Evolutionary conservation across 2,113 vertebrate species (phyloP).

Genomic region (Dipodomys stephensi): DNA sequence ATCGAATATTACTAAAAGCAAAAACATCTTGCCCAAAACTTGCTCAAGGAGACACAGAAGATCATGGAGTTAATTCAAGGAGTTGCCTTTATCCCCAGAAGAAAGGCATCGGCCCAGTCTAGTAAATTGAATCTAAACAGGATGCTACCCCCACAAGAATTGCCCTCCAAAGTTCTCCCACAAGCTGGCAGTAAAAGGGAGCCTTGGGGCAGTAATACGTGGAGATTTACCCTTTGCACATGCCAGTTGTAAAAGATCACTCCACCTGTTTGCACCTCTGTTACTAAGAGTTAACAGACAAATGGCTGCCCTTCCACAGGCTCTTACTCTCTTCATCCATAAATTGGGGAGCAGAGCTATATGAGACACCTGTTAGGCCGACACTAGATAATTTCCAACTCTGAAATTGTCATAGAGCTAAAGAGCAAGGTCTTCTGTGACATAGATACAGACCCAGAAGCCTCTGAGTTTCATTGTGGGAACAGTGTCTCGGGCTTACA

Average conservation of each 20-base stretch:
- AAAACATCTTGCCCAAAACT: background rate
- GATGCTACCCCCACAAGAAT: background rate
- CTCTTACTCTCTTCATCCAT: background rate
- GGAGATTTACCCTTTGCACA: background rate
- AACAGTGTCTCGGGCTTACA: background rate
- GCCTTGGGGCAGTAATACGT: background rate
- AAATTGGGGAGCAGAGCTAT: background rate
- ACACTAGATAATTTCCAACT: background rate
- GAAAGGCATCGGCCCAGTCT: background rate
- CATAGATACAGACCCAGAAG: background rate
- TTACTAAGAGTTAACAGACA: constrained; percentile 14
- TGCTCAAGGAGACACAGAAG: background rate
- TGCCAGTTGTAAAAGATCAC: background rate
- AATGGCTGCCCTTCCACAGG: too few species aligned
- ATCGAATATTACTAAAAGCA: background rate
- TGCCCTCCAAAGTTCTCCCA: background rate
- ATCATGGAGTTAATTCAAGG: background rate
- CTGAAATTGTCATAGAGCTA: background rate
- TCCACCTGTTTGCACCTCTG: background rate
- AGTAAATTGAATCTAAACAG: background rate
- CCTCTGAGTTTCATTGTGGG: background rate
- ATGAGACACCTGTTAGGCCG: background rate
- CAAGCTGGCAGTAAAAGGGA: background rate
- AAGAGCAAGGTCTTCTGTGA: background rate
- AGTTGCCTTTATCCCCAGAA: background rate